Conservation (phyloP, 1,140 invertebrate genomes). For the Homarus americanus region DNA sequence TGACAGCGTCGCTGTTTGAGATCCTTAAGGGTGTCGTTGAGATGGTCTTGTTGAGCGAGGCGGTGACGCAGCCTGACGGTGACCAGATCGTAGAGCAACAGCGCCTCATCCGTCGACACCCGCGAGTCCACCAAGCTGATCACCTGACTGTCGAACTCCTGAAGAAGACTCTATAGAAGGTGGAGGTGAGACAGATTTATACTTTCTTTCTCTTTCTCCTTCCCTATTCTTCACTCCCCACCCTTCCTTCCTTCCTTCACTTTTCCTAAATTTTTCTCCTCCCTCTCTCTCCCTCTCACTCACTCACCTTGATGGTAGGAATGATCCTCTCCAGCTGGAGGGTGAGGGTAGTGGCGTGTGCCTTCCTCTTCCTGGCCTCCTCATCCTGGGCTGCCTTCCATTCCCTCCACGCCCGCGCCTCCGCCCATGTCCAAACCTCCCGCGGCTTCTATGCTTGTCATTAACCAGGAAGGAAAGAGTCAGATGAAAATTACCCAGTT, state of each 20-base stretch:
- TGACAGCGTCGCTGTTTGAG: conserved; percentile 12
- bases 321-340: conserved; percentile 60
- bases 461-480: too few relatives aligned
- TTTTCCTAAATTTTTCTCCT: too few relatives aligned
- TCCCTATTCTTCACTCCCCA: not conserved
- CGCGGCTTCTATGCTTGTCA: not conserved
- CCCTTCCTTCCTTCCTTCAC: too few relatives aligned
- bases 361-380: conserved; percentile 18
- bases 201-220: conserved; percentile 1
- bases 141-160: conserved; percentile 67
- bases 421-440: conserved; percentile 60
- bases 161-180: conserved; percentile 42
- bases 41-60: conserved; percentile 22
- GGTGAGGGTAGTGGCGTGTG: conserved; percentile 39
- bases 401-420: conserved; percentile 62
- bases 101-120: conserved; percentile 51
- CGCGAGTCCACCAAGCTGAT: conserved; percentile 28
- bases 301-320: conserved; percentile 53
- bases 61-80: conserved; percentile 15
- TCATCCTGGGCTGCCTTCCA: conserved; percentile 41
- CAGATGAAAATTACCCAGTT: too few relatives aligned
- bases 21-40: not conserved
- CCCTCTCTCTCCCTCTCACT: not conserved
- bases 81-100: conserved; percentile 47
- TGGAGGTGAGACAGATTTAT: too few relatives aligned